Percentiles rank a stretch among this genome's conserved stretches.
Evolutionary conservation across 2,113 vertebrate species (phyloP).

Genomic region (Mus musculus): DNA sequence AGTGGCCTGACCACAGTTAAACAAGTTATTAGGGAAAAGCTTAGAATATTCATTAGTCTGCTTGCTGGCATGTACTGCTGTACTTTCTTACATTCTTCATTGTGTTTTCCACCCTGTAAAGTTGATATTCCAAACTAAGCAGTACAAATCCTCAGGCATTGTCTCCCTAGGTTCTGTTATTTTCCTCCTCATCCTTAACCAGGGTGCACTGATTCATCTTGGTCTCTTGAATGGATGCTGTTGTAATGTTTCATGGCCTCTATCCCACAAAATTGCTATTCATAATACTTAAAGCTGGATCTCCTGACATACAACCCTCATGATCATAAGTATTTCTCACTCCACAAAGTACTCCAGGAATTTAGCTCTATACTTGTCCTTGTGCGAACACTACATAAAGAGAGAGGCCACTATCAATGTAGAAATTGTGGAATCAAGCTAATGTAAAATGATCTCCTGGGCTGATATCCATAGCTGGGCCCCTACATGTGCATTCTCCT

Average conservation of each 20-base stretch:
- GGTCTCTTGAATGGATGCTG: neutral
- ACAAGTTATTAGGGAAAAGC: neutral
- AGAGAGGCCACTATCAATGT: neutral
- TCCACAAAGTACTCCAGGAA: neutral
- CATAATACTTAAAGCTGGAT: neutral
- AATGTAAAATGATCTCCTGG: conserved; percentile 52
- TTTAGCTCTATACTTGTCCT: conserved; percentile 9
- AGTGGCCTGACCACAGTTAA: conserved; percentile 21
- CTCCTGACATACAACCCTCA: neutral
- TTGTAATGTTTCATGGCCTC: neutral
- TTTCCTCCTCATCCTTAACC: neutral
- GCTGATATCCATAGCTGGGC: neutral
- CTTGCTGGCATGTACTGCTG: neutral
- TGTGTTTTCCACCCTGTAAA: neutral
- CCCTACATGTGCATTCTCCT: neutral
- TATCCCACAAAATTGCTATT: neutral
- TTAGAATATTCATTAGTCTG: conserved; percentile 16
- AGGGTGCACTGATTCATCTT: neutral
- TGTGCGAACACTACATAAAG: conserved; percentile 49
- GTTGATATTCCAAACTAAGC: conserved; percentile 35
- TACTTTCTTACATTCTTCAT: neutral
- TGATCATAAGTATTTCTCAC: neutral
- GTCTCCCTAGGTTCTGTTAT: neutral
- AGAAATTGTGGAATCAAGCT: conserved; percentile 52
- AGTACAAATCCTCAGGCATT: neutral